These are phyloP conservation scores for Sylvietta virens DNA, from an alignment of 2,113 vertebrate genomes.

Conservation along the genomic window DNA sequence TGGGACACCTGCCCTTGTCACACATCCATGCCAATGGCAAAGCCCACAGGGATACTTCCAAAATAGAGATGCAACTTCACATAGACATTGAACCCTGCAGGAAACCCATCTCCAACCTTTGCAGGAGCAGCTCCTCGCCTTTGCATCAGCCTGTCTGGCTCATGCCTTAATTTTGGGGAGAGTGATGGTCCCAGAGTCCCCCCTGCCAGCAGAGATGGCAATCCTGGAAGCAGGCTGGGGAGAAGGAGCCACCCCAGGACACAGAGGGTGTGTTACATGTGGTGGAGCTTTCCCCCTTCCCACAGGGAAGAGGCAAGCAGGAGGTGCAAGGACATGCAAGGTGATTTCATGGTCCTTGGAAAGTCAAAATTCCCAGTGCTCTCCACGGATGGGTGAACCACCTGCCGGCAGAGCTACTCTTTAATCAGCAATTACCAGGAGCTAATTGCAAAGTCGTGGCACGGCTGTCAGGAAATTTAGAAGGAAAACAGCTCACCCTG, in stretches of 20 bases:
- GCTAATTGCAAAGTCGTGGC: neutral
- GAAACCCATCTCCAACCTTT: neutral
- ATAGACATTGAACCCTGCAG: neutral
- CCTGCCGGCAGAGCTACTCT: neutral
- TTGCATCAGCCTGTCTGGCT: neutral
- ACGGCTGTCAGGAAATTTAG: neutral
- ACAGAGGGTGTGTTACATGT: neutral
- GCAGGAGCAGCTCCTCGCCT: neutral
- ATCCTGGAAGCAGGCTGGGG: neutral
- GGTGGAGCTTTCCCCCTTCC: neutral
- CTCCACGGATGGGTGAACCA: neutral
- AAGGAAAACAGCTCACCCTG: neutral
- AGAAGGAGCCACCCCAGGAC: neutral
- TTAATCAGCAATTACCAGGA: neutral
- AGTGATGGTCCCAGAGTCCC: fast-evolving
- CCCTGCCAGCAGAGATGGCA: neutral
- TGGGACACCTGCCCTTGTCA: neutral
- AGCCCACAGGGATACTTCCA: neutral
- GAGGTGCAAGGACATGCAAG: neutral
- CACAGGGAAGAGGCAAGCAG: neutral
- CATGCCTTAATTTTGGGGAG: neutral
- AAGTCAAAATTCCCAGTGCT: neutral
- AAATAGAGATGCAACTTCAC: neutral
- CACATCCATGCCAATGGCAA: fast-evolving
- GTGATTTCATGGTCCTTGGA: neutral